Evolutionary conservation across 2,797 vertebrate species (phyloP).

Genomic region (Sandelia bainsii): DNA sequence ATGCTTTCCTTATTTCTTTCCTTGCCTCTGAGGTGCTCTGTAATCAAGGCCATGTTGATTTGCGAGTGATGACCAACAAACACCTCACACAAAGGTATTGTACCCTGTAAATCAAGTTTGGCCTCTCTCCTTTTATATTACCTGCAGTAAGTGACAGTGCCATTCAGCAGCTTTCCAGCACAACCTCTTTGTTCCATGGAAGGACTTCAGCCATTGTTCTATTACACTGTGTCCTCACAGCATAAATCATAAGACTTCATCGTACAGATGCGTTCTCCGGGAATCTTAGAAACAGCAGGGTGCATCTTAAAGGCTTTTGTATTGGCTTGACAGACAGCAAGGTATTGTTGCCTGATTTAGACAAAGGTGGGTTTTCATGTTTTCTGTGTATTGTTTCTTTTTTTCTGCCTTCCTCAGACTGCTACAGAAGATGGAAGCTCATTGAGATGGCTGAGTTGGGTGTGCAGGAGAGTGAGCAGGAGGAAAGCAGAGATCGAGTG

Average conservation of each 20-base stretch:
- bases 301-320: slow-evolving; percentile 75
- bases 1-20: not conserved
- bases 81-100: slow-evolving; percentile 41
- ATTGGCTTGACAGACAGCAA: slow-evolving; percentile 71
- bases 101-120: slow-evolving; percentile 57
- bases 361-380: slow-evolving; percentile 79
- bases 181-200: slow-evolving; percentile 67
- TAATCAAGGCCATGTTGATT: slow-evolving; percentile 36
- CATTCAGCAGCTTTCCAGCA: slow-evolving; percentile 56
- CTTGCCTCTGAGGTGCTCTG: not conserved
- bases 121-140: slow-evolving; percentile 53
- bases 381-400: slow-evolving; percentile 64
- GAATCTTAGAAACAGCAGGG: slow-evolving; percentile 65
- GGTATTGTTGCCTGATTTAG: slow-evolving; percentile 79
- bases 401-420: slow-evolving; percentile 34
- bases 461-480: not conserved
- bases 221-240: slow-evolving; percentile 66
- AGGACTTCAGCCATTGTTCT: slow-evolving; percentile 79
- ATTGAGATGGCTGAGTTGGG: slow-evolving; percentile 37
- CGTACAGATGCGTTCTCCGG: slow-evolving; percentile 59
- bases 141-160: slow-evolving; percentile 51
- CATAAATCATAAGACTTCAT: slow-evolving; percentile 79
- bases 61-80: slow-evolving; percentile 53
- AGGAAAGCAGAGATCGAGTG: slow-evolving; percentile 4
- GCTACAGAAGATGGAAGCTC: slow-evolving; percentile 34